Conservation (phyloP, 2,888 invertebrate species). For the Pediacus dermestoides region DNA sequence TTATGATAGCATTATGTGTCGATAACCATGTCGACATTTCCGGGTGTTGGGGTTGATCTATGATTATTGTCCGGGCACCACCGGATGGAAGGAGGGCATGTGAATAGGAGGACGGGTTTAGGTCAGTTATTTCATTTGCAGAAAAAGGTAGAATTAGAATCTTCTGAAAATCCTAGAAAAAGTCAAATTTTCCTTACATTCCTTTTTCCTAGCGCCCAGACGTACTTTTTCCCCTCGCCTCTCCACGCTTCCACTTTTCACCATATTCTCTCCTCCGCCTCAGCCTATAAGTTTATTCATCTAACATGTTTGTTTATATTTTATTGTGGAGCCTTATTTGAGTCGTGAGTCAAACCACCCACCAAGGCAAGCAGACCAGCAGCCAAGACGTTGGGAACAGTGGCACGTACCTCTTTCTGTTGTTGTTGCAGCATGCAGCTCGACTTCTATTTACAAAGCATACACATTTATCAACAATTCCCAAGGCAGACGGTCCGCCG, state of each 20-base stretch:
- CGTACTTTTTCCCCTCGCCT: too few relatives aligned
- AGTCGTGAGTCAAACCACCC: conserved; percentile 29
- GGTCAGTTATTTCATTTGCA: too few relatives aligned
- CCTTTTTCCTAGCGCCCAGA: too few relatives aligned
- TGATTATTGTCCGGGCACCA: conserved; percentile 38
- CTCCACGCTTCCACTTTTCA: too few relatives aligned
- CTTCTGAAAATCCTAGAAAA: too few relatives aligned
- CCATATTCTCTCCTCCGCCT: too few relatives aligned
- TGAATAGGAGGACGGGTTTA: too few relatives aligned
- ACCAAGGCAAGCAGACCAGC: too few relatives aligned
- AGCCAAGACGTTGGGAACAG: conserved; percentile 24
- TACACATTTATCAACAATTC: conserved; percentile 43
- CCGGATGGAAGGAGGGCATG: too few relatives aligned
- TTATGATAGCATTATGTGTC: conserved; percentile 39
- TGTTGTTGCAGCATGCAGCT: conserved; percentile 33
- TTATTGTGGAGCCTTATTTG: conserved; percentile 25
- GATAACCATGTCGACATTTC: conserved; percentile 45
- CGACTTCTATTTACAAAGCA: conserved; percentile 44
- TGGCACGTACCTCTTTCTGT: conserved; percentile 30
- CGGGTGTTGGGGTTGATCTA: conserved; percentile 43
- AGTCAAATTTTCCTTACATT: too few relatives aligned
- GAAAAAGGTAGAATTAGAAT: too few relatives aligned
- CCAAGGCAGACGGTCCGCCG: conserved; percentile 31
- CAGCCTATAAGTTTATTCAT: too few relatives aligned
- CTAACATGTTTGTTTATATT: conserved; percentile 18